Percentiles rank a stretch among this genome's conserved stretches.
Evolutionary conservation across 2,797 vertebrate species (phyloP).

Genomic region (Yasuhikotakia modesta): DNA sequence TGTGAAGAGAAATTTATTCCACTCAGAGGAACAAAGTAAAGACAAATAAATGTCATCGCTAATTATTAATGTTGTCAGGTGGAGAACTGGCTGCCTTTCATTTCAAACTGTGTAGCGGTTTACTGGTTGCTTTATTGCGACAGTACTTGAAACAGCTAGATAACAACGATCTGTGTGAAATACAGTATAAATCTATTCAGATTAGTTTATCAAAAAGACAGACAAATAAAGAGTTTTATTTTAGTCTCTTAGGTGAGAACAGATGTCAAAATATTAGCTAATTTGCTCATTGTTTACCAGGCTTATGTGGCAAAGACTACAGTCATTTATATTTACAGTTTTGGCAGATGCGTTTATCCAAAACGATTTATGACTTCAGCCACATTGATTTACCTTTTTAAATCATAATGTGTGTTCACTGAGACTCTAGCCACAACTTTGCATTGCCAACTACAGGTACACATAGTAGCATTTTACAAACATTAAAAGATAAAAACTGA

Average conservation of each 20-base stretch:
- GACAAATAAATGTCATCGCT: conserved; percentile 39
- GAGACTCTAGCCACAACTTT: no score
- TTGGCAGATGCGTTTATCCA: no score
- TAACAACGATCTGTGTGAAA: neutral
- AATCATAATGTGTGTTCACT: no score
- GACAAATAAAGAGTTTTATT: neutral
- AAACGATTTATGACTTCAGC: no score
- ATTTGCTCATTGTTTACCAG: neutral
- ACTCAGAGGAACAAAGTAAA: conserved; percentile 45
- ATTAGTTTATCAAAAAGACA: neutral
- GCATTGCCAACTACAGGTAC: no score
- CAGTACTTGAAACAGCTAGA: neutral
- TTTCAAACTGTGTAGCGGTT: conserved; percentile 24
- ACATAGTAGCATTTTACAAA: no score
- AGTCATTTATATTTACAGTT: neutral
- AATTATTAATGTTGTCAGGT: conserved; percentile 46
- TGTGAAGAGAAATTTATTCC: conserved; percentile 37
- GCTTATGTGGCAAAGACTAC: neutral
- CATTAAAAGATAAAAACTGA: no score
- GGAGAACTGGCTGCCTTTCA: conserved; percentile 32
- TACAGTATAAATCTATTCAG: neutral
- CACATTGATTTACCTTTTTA: no score
- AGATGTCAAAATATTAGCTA: neutral
- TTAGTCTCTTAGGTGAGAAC: neutral
- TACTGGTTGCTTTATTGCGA: conserved; percentile 21